A percentile compares a stretch with the other conserved stretches of the same genome.
phyloP scores from a whole-genome alignment of 1,140 invertebrate species.

The Dermatophagoides farinae region DNA sequence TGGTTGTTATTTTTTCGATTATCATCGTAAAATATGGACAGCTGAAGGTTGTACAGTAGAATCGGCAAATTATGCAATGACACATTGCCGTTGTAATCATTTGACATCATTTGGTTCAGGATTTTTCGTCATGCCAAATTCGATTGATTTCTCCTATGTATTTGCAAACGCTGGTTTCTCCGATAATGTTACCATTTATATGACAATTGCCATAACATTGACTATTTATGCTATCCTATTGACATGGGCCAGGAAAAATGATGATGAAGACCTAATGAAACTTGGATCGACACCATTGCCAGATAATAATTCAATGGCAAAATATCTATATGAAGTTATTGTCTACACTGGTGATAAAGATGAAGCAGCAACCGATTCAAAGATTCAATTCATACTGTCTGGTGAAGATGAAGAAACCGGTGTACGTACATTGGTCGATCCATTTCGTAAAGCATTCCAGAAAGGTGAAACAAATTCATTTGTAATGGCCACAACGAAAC shows the following conservation, averaged over 20 bases:
- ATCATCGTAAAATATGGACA: constrained; percentile 21
- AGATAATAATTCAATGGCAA: constrained; percentile 29
- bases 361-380: constrained; percentile 30
- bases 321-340: constrained; percentile 26
- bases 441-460: constrained; percentile 27
- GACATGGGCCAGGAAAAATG: constrained; percentile 30
- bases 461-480: constrained; percentile 30
- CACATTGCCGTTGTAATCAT: constrained; percentile 32
- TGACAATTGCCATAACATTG: constrained; percentile 30
- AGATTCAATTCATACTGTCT: constrained; percentile 29
- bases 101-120: constrained; percentile 35
- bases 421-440: constrained; percentile 26
- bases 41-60: constrained; percentile 22
- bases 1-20: constrained; percentile 24
- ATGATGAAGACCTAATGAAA: constrained; percentile 30
- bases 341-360: constrained; percentile 28
- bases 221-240: constrained; percentile 28
- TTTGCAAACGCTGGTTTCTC: constrained; percentile 33
- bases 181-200: constrained; percentile 35
- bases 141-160: constrained; percentile 35
- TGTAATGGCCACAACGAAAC: constrained; percentile 27
- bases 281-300: constrained; percentile 30
- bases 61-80: constrained; percentile 20
- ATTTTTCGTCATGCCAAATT: constrained; percentile 33
- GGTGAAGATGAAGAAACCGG: constrained; percentile 30